These are phyloP conservation scores for Muscicapa striata DNA, from an alignment of 2,797 vertebrate genomes.

Conservation along the genomic window DNA sequence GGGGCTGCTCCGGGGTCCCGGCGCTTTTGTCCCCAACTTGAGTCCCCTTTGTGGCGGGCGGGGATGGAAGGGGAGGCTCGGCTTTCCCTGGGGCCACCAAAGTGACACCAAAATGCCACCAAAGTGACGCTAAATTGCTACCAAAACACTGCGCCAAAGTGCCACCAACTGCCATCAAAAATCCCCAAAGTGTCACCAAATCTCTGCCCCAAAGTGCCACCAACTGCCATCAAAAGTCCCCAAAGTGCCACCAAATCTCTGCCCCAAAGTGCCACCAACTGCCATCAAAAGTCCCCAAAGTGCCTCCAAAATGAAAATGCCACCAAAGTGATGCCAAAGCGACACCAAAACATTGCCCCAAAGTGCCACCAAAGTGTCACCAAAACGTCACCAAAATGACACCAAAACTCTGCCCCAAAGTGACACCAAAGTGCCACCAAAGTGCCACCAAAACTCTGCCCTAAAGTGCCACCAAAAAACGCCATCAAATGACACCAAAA, in stretches of 20 bases:
- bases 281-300: background rate
- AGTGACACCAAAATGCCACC: background rate
- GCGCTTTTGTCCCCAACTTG: constrained; percentile 31
- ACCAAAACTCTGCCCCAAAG: no score
- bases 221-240: background rate
- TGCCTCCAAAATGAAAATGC: no score
- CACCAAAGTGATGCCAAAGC: no score
- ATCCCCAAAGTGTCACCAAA: no score
- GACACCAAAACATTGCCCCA: no score
- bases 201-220: no score
- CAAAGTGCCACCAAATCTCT: background rate
- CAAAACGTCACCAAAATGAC: no score
- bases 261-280: no score
- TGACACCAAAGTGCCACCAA: background rate
- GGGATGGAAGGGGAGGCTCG: background rate
- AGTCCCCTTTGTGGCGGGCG: background rate
- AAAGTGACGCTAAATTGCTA: no score
- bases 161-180: no score
- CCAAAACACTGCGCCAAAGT: no score
- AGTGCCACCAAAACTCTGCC: background rate
- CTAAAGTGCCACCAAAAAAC: background rate
- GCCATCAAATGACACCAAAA: background rate
- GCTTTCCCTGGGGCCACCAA: background rate
- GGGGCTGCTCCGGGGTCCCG: background rate
- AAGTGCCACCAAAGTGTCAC: background rate